Conservation (phyloP, 2,113 vertebrate species). For the Addax nasomaculatus region DNA sequence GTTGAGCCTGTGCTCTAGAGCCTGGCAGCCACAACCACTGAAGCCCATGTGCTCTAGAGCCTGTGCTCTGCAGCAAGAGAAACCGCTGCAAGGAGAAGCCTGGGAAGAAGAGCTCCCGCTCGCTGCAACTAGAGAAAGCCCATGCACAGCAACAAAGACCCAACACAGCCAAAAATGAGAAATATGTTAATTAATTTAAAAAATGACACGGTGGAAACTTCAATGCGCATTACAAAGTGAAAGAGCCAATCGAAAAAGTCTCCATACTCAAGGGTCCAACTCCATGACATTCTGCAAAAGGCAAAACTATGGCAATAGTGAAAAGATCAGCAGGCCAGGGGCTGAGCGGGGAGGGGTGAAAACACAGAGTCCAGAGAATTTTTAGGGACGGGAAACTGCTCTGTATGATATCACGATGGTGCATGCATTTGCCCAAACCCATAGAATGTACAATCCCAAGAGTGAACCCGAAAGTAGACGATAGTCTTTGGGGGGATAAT, state of each 20-base stretch:
- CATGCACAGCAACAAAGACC: background rate
- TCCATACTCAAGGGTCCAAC: background rate
- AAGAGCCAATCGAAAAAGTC: background rate
- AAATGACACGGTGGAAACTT: background rate
- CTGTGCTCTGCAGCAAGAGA: background rate
- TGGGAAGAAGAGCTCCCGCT: background rate
- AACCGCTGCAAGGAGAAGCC: background rate
- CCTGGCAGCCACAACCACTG: fast-evolving
- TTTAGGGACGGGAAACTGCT: background rate
- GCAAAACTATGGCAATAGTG: background rate
- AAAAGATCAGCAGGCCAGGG: background rate
- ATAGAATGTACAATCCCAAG: background rate
- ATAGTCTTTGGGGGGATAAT: background rate
- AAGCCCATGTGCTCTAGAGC: background rate
- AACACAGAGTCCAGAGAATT: background rate
- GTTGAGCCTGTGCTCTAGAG: background rate
- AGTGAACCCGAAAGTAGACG: background rate
- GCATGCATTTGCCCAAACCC: background rate
- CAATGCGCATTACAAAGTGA: background rate
- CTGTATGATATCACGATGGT: fast-evolving
- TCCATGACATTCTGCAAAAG: background rate
- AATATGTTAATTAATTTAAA: background rate
- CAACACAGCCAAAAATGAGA: background rate
- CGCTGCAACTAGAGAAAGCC: background rate
- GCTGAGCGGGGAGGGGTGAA: background rate